Evolutionary conservation across 2,113 vertebrate genomes (phyloP), one percentile per base, ranked within the genome.

Genomic region (Typhlomys cinereus): DNA sequence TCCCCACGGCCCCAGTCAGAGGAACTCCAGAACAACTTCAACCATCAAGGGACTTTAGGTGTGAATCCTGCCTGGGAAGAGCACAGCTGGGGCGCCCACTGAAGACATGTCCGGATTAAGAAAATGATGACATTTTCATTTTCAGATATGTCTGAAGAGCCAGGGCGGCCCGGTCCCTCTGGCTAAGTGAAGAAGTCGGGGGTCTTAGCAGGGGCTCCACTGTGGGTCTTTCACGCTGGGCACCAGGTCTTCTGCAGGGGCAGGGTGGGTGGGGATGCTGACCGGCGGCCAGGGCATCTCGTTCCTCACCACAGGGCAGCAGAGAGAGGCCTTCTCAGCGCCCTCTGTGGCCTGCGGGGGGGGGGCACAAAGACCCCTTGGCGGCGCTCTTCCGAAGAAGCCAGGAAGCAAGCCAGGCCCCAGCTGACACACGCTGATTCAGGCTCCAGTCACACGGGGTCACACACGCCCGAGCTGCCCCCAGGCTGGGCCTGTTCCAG

Each of bases 351-450:
- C 66, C 52, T 46, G 46, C 39, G 82, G 54, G 67, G 50, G 23
- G 89, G 71, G 20, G 89, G 90, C 70, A 98, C 96, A 97, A 95
- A 94, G 96, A 94, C 97, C 96, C 97, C 97, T 97, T 97, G 81
- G 81, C 91, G 96, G 97, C 96, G 96, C 74, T 93, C 95, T 74
- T 89, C 88, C 91, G 95, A 97, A 96, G 93, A 94, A 97, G 97
- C 87, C 54, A 93, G 96, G 97, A 95, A 61, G 70, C 50, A 85
- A 48, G 96, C 97, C 97, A 98, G 96, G 96, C 93, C 97, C 92
- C 62, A 67, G 97, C 96, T 97, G 97, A 98, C 98, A 98, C 98
- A 97, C 88, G 96, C 97, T 98, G 98, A 98, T 98, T 98, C 98
- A 98, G 92, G 93, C 93, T 96, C 96, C 20, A 96, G 96, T 97